Evolutionary conservation across 2,113 vertebrate species (phyloP), one percentile per base, ranked within the genome.

Genomic region (Eurystomus gularis): DNA sequence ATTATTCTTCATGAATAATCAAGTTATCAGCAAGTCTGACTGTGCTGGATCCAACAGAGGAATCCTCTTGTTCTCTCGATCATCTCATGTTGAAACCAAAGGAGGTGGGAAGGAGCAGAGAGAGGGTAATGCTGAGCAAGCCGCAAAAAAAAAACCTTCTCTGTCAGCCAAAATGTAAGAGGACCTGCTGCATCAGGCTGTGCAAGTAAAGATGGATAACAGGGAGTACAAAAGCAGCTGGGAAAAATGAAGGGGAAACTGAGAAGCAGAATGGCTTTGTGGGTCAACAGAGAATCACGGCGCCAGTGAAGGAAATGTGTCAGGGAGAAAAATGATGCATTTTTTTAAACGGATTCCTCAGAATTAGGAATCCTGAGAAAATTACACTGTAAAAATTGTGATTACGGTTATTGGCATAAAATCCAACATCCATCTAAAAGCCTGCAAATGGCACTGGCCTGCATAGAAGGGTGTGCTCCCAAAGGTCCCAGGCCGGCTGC

Each of bases 361-460:
- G 51, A 84, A 42, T 21, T 8, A 17, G 39, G 37, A 26, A 69
- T 15, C 33, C 68, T 70, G 60, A 39, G 57, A 40, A 75, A 79
- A 81, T 7, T 0, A 7, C 0, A 16, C 18, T 0, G 1, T 0
- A 29, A 11, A 64, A 31, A 28, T 0, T 3, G 15, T 4, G 4
- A 26, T 6, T 25, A 13, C n/a, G n/a, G 21, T 11, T 37, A 9
- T 1, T 58, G 17, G 37, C 17, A 28, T 6, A 58, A 18, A 46
- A 68, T 39, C 5, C 23, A 29, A 4, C 1, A 1, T 5, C 8
- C n/a, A 33, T 2, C 8, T 17, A 23, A 49, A 54, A 7, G 5
- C 54, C 51, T 76, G 57, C 55, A 29, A 35, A 55, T 4, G 13
- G 29, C 12, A 4, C 13, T 12, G 35, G 9, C 1, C 3, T 0